Evolutionary conservation across 2,113 vertebrate species (phyloP), one percentile per base, ranked within the genome.

Genomic region (Microcebus tavaratra): DNA sequence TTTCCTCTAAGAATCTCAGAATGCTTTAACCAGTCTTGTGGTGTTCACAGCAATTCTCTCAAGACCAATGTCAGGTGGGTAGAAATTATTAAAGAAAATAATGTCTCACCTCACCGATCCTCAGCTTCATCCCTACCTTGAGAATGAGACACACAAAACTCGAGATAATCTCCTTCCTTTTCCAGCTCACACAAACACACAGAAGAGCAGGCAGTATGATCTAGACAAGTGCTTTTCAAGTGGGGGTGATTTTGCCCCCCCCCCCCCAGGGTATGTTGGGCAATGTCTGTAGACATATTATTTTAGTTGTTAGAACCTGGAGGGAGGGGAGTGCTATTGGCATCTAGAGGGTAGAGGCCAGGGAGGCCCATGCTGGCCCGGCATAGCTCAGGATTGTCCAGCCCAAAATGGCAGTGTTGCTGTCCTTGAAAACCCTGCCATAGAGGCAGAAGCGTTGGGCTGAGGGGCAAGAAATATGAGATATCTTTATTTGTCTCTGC

Each of bases 1-100:
- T 94, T 91, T 76, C 23, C 67, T 84, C 15, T 25, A 73, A 76
- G 80, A 92, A 90, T 72, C 53, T 78, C 20, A 94, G 3, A 78
- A 63, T 50, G 7, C 65, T 92, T 93, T 90, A 95, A 65, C 70
- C 50, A 97, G 1, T 55, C n/a, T 76, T 63, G 29, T 86, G n/a
- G 18, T 93, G n/a, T 72, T 93, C 45, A 76, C 2, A 36, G 42
- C 17, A 76, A 1, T 93, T 92, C 80, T 90, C n/a, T 89, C n/a
- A 90, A 89, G 72, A 90, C 61, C 36, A 70, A 8, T 42, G 18
- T 81, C 42, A 90, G n/a, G 72, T 45, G 13, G 91, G 25, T 18
- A 63, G 72, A 82, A 27, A 34, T 88, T 65, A 84, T 95, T 61
- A 93, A 84, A 91, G 75, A 90, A 89, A 95, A 48, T 72, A 83